phyloP scores from a whole-genome alignment of 2,888 invertebrate species.

The Pecten maximus region DNA sequence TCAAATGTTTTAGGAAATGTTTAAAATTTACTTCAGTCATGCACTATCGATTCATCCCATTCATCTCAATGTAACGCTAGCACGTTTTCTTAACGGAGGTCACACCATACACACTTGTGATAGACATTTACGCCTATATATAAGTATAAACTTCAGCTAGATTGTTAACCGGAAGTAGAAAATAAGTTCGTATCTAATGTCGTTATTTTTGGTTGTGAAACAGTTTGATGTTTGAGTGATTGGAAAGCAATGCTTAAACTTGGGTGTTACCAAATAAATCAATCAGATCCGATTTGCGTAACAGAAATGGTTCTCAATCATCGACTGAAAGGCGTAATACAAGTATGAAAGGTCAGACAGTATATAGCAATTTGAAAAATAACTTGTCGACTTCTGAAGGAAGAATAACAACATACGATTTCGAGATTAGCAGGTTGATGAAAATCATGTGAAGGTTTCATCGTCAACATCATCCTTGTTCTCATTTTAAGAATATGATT shows the following conservation, averaged over 20 bases:
- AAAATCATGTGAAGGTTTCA: no score
- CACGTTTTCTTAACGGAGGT: not conserved
- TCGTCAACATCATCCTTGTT: no score
- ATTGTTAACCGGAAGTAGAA: not conserved
- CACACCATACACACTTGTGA: not conserved
- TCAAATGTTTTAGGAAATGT: not conserved
- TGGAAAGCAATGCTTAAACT: not conserved
- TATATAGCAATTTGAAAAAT: not conserved
- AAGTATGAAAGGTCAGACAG: not conserved
- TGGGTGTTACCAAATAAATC: slow-evolving; percentile 5
- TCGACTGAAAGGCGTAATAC: not conserved
- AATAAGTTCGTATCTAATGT: not conserved
- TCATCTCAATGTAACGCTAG: not conserved
- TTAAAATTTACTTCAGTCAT: not conserved
- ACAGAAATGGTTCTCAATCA: not conserved
- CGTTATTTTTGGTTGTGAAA: not conserved
- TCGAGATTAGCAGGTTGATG: no score
- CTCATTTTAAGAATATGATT: no score
- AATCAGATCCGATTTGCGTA: not conserved
- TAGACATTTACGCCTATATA: not conserved
- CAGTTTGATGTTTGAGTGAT: not conserved
- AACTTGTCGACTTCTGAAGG: no score
- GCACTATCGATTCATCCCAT: not conserved
- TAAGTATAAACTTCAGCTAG: not conserved
- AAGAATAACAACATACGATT: no score